Evolutionary conservation across 2,113 vertebrate genomes (phyloP).

Genomic region (Hystrix cristata): DNA sequence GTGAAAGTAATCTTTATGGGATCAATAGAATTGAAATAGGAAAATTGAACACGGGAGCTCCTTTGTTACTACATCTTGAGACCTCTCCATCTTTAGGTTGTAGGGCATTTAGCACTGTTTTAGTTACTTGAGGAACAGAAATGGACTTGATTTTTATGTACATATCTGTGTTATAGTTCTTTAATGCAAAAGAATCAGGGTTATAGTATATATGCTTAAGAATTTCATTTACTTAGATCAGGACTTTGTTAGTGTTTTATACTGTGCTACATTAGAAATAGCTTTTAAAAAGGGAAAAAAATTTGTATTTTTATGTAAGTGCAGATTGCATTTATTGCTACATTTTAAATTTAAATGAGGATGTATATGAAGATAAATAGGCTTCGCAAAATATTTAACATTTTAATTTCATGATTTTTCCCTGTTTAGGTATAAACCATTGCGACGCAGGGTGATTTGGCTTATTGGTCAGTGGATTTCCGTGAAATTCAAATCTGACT

Average conservation of each 20-base stretch:
- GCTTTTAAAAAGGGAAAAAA: background rate
- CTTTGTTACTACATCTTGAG: background rate
- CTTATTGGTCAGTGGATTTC: conserved; percentile 99
- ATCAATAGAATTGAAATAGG: conserved; percentile 32
- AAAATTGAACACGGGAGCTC: background rate
- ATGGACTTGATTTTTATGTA: conserved; percentile 4
- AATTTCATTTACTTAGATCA: conserved; percentile 40
- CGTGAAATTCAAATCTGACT: conserved; percentile 97
- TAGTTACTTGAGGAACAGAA: conserved; percentile 46
- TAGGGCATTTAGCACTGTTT: background rate
- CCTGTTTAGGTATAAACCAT: conserved; percentile 94
- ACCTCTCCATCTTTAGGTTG: background rate
- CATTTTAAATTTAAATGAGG: conserved; percentile 63
- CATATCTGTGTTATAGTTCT: background rate
- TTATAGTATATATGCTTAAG: background rate
- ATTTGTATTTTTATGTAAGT: conserved; percentile 14
- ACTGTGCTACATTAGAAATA: conserved; percentile 10
- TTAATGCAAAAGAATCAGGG: background rate
- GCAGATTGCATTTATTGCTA: conserved; percentile 22
- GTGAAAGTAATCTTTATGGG: conserved; percentile 7
- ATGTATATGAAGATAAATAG: conserved; percentile 21
- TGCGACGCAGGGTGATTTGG: conserved; percentile 97
- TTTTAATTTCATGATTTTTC: conserved; percentile 61
- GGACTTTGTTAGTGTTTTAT: conserved; percentile 1
- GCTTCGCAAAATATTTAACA: conserved; percentile 25